Evolutionary conservation across 2,113 vertebrate species (phyloP), one percentile per base, ranked within the genome.

Genomic region (Psittacus erithacus): DNA sequence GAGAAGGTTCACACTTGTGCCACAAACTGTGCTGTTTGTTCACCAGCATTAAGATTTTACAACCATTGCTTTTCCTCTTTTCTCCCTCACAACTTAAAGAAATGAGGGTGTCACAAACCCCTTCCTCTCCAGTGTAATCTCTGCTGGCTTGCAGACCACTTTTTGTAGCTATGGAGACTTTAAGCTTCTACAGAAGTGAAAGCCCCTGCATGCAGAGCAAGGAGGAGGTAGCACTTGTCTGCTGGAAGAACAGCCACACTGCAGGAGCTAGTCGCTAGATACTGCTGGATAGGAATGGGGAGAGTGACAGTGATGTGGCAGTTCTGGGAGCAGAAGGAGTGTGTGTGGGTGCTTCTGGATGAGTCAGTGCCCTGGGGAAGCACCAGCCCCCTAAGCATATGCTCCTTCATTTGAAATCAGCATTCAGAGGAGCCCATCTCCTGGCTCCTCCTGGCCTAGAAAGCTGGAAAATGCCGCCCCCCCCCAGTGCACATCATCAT

Each of bases 291-390:
- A 67, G 83, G 85, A 85, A 85, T 7, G 24, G 60, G 67, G 76
- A 89, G 74, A 93, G 77, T 88, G 86, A 89, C 71, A 80, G 75
- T 27, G 90, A 89, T 78, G 60, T 74, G 77, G 90, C 84, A 88
- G 27, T 55, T 88, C 77, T 75, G 89, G 90, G 89, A 97, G 10
- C 39, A 95, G 90, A 67, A 41, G 78, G 90, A 94, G 93, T 17
- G 46, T 55, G 78, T 82, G 94, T 63, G 77, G 88, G 93, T 82
- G 91, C 83, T 84, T 90, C 59, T 74, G 62, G 35, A 83, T 95
- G 95, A 96, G 64, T 97, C 91, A 95, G 64, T 86, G 86, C 94
- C 92, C 92, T 74, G 82, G 62, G 95, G 88, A 95, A 96, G 88
- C 29, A 62, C 65, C 44, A 83, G 70, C 83, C 92, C 94, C 88